phyloP scores from a whole-genome alignment of 2,888 invertebrate genomes.

The Pinctada fucata region DNA sequence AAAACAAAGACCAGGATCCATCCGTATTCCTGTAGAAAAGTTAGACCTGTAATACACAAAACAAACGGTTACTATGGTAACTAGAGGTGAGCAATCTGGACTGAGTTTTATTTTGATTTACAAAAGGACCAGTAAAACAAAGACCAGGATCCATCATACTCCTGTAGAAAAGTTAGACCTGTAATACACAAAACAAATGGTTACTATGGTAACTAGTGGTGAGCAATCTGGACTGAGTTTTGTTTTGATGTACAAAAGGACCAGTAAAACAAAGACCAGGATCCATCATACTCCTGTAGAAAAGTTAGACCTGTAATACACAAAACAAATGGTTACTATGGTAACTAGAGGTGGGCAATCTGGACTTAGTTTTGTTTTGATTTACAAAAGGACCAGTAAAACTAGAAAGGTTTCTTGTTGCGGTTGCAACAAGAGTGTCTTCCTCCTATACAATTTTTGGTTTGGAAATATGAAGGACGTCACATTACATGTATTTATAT shows the following conservation, averaged over 20 bases:
- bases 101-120: slow-evolving; percentile 56
- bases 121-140: slow-evolving; percentile 49
- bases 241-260: slow-evolving; percentile 54
- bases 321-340: no score
- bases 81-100: no score
- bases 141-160: slow-evolving; percentile 63
- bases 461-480: no score
- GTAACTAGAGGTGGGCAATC: no score
- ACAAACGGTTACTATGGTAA: no score
- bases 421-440: no score
- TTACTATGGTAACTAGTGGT: no score
- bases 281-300: slow-evolving; percentile 65
- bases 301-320: slow-evolving; percentile 53
- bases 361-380: slow-evolving; percentile 55
- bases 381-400: slow-evolving; percentile 51
- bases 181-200: no score
- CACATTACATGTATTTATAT: no score
- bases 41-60: slow-evolving; percentile 55
- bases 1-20: slow-evolving; percentile 60
- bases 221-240: slow-evolving; percentile 54
- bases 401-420: no score
- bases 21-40: slow-evolving; percentile 59
- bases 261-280: slow-evolving; percentile 52
- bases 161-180: slow-evolving; percentile 58
- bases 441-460: no score